Evolutionary conservation across 2,888 invertebrate species (phyloP), one percentile per base, ranked within the genome.

Genomic region (Phytoseiulus persimilis): DNA sequence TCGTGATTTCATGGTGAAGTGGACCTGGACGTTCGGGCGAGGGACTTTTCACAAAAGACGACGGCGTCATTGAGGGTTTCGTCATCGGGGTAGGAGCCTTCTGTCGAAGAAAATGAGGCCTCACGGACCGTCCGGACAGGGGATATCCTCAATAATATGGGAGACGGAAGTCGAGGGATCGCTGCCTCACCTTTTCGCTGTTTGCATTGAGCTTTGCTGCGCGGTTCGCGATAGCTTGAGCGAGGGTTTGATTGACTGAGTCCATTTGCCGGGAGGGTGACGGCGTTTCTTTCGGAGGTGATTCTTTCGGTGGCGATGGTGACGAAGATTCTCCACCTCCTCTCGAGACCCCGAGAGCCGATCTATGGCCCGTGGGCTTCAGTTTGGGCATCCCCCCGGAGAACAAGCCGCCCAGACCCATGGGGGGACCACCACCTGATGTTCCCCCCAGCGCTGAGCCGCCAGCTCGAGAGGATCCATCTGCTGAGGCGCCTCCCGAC

Each of bases 371-470:
- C 33, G 87, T 87, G 23, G 87, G 87, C 87, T 87, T 87, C 18
- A 87, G 33, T 31, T 87, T 87, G 6, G 87, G 87, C 87, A 87
- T 87, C 0, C 87, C 87, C 11, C 87, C 87, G 5, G 87, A 33
- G 87, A 87, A 87, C 32, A 87, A 18, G 32, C 87, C 87, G 33
- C 87, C 87, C 6, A 87, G 87, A 32, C 87, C 87, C 33, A 87
- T 87, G 3, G 87, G 87, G 28, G 32, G 39, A 87, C 39, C 33
- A 32, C 6, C 33, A n/a, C 6, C 5, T 5, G 87, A 87, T 5
- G n/a, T 1, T 31, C 87, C 87, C 45, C 87, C 87, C 14, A 33
- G 3, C 18, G 83, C 83, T 9, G 32, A 31, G 6, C 83, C 83
- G 14, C 83, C 83, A 2, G 65, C 28, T 11, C 65, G 65, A 28